A percentile compares a stretch with the other conserved stretches of the same genome.
Conservation (phyloP, 2,888 invertebrate genomes). For the Sesia bembeciformis region DNA sequence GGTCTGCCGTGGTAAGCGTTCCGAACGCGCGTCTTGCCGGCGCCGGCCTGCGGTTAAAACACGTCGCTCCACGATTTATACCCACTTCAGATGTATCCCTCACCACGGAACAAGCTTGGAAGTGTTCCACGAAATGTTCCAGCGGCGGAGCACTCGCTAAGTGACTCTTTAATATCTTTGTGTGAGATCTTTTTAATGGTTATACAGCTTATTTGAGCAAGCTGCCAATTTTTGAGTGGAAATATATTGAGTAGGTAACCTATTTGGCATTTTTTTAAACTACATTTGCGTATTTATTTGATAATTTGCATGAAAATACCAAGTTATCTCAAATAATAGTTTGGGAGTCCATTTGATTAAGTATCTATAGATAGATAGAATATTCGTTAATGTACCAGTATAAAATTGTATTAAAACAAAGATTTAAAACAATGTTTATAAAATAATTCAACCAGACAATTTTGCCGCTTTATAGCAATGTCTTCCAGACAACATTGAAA, state of each 20-base stretch:
- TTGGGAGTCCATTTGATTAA: too few species aligned
- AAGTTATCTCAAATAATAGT: too few species aligned
- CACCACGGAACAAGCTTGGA: slow-evolving; percentile 1
- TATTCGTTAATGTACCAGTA: too few species aligned
- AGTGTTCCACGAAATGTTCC: slow-evolving; percentile 1
- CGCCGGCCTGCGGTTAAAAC: slow-evolving; percentile 2
- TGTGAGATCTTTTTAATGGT: not conserved
- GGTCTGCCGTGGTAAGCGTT: slow-evolving; percentile 14
- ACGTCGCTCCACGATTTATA: not conserved
- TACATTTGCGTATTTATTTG: too few species aligned
- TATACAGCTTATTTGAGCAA: not conserved
- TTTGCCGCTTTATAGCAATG: too few species aligned
- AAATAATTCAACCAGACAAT: too few species aligned
- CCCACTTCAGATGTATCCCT: not conserved
- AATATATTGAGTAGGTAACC: not conserved
- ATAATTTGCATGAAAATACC: too few species aligned
- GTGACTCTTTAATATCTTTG: slow-evolving; percentile 2
- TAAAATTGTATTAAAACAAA: too few species aligned
- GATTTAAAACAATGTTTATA: too few species aligned
- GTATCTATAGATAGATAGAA: too few species aligned
- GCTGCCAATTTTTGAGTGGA: not conserved
- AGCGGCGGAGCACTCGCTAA: not conserved
- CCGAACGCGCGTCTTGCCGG: slow-evolving; percentile 4
- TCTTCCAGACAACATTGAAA: too few species aligned
- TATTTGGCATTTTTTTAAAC: too few species aligned